phyloP scores from a whole-genome alignment of 2,113 vertebrate genomes.

The Trogon surrucura region DNA sequence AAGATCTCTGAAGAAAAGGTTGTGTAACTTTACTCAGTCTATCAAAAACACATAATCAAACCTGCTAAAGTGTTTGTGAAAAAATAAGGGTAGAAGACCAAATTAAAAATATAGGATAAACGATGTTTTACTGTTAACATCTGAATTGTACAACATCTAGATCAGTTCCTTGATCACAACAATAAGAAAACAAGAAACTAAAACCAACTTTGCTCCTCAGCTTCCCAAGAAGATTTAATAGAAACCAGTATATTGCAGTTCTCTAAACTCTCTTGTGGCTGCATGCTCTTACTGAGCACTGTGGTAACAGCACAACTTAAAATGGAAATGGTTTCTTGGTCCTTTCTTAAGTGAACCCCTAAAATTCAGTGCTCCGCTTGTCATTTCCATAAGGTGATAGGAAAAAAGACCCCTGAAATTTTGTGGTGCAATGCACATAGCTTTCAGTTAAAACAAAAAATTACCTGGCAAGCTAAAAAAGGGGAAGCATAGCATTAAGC shows the following conservation, averaged over 20 bases:
- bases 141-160: not conserved
- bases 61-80: not conserved
- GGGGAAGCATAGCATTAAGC: not conserved
- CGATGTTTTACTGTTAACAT: not conserved
- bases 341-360: not conserved
- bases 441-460: constrained; percentile 31
- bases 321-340: not conserved
- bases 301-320: not conserved
- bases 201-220: not conserved
- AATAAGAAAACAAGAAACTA: not conserved
- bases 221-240: not conserved
- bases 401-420: not conserved
- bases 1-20: not conserved
- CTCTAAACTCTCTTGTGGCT: not conserved
- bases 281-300: not conserved
- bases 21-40: not conserved
- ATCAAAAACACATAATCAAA: not conserved
- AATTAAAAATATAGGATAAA: not conserved
- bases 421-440: not conserved
- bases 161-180: not conserved
- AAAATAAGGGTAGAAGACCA: not conserved
- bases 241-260: not conserved
- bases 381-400: not conserved
- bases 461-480: constrained; percentile 49
- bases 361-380: not conserved